These are phyloP conservation scores for Empidonax alnorum DNA, from an alignment of 2,113 vertebrate genomes.

Conservation along the genomic window DNA sequence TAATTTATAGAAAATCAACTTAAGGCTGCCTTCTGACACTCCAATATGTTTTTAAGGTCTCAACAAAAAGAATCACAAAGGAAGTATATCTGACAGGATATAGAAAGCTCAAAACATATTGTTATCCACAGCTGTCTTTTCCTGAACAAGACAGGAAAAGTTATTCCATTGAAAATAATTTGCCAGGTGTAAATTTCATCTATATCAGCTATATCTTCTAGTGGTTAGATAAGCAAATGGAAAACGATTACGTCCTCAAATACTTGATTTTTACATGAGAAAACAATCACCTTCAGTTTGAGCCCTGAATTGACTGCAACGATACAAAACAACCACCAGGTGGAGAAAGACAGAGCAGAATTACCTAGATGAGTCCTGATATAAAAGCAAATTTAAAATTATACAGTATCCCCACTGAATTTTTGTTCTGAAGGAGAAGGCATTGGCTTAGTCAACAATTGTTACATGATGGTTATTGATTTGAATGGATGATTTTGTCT, in stretches of 20 bases:
- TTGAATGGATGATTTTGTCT: conserved; percentile 64
- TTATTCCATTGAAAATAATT: not conserved
- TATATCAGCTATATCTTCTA: not conserved
- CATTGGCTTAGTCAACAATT: conserved; percentile 43
- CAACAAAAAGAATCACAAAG: not conserved
- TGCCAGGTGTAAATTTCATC: not conserved
- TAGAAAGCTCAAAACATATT: not conserved
- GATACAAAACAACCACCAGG: not conserved
- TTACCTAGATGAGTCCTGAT: not conserved
- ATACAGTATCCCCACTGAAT: not conserved
- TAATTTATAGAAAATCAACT: not conserved
- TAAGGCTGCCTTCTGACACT: not conserved
- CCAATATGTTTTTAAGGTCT: not conserved
- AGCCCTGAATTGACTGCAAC: not conserved
- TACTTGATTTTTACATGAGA: not conserved
- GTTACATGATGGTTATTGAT: conserved; percentile 61
- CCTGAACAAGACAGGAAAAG: not conserved
- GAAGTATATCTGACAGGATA: not conserved
- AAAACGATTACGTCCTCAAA: not conserved
- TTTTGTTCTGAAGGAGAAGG: conserved; percentile 28
- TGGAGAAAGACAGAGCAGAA: not conserved
- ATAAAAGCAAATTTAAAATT: conserved; percentile 16
- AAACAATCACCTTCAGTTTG: not conserved
- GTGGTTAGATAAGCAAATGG: not conserved
- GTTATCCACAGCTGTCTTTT: not conserved